Evolutionary conservation across 2,888 invertebrate species (phyloP), one percentile per base, ranked within the genome.

Genomic region (Nebria brevicollis): DNA sequence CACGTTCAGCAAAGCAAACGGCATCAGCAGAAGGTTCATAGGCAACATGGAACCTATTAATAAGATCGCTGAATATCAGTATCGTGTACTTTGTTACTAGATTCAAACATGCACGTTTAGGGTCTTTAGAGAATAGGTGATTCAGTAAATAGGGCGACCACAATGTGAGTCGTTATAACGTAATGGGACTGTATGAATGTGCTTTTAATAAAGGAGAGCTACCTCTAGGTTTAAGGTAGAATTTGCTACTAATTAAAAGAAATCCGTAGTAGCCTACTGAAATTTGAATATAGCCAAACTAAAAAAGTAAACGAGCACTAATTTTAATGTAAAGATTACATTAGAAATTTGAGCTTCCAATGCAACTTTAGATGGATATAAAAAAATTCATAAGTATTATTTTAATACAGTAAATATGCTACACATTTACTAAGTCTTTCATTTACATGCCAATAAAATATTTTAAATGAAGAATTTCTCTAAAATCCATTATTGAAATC

Each of bases 191-290:
- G 81, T 72, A 81, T 81, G 77, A 77, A 81, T 81, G 81, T 74
- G 77, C 81, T 77, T 81, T 81, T 81, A 81, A 81, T 81, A 81
- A 81, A 81, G 80, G 80, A 41, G 75, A 80, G 76, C 66, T 77
- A 64, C 70, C 15, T 41, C 5, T 13, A 64, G 7, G n/a, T 20
- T 43, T 6, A 66, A 2, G 11, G 20, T 15, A 65, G 75, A 41
- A 42, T 73, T 73, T 75, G 10, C 25, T 25, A 15, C 77, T 81
- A 81, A 76, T 81, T 77, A 66, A 43, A 65, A 75, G 70, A 75
- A 54, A 75, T 72, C 43, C 25, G 76, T 81, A 81, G 77, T 81
- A 66, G 76, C 77, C 75, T 66, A 66, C 77, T 81, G 81, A 81
- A 81, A 81, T 75, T 81, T 81, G 77, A 81, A 81, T 81, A 70